Conservation (phyloP, 2,113 vertebrate species). For the Gymnocephalus cernua region DNA sequence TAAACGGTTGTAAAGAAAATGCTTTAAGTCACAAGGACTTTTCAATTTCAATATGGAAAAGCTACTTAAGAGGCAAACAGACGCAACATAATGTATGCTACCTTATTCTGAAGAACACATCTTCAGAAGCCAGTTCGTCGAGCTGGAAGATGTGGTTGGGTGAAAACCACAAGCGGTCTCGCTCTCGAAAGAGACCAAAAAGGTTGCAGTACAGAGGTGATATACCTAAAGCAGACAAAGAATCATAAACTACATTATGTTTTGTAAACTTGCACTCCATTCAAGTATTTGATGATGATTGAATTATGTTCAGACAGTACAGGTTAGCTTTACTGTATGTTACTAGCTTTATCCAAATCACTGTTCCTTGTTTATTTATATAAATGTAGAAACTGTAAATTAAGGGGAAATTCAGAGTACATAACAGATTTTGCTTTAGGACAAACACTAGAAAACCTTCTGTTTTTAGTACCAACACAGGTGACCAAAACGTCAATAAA, state of each 20-base stretch:
- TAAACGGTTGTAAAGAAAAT: background rate
- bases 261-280: background rate
- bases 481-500: conserved; percentile 52
- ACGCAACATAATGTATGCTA: conserved; percentile 45
- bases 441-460: conserved; percentile 4
- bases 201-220: conserved; percentile 92
- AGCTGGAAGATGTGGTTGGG: conserved; percentile 94
- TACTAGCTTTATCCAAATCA: background rate
- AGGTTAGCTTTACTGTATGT: background rate
- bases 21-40: background rate
- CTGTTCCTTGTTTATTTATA: background rate
- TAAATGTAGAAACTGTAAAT: background rate
- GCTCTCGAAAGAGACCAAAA: conserved; percentile 92
- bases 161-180: conserved; percentile 92
- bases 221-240: conserved; percentile 84
- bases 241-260: background rate
- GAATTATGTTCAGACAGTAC: background rate
- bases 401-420: background rate
- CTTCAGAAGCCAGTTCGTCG: conserved; percentile 86
- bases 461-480: conserved; percentile 60
- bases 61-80: background rate
- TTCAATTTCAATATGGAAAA: background rate
- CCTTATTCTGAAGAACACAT: conserved; percentile 91
- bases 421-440: background rate
- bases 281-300: background rate